These are phyloP conservation scores for Zygothrica quintamaculata DNA, from an alignment of 2,888 invertebrate genomes.

Conservation along the genomic window DNA sequence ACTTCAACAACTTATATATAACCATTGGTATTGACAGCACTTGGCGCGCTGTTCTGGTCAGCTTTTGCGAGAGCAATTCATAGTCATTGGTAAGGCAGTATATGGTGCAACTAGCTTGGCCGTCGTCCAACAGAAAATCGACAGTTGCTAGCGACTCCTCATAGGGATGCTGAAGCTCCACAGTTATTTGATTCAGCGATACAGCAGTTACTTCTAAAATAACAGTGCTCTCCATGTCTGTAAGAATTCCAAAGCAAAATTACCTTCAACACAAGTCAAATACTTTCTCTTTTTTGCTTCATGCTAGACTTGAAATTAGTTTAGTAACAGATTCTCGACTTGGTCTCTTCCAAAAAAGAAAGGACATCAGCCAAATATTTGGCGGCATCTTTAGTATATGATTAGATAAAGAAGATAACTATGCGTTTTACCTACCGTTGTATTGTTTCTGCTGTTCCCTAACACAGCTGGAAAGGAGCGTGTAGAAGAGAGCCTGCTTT, in stretches of 20 bases:
- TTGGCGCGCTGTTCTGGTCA: conserved; percentile 90
- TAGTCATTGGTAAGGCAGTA: conserved; percentile 87
- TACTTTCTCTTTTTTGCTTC: too few relatives aligned
- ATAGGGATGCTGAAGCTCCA: conserved; percentile 95
- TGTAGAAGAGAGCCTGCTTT: conserved; percentile 96
- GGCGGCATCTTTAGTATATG: too few relatives aligned
- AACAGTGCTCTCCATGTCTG: conserved; percentile 85
- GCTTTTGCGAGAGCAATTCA: conserved; percentile 83
- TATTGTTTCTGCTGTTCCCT: conserved; percentile 90
- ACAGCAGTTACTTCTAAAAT: conserved; percentile 96
- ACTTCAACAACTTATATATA: conserved; percentile 93
- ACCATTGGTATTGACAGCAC: conserved; percentile 97
- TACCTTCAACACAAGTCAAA: too few relatives aligned
- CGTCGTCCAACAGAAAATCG: conserved; percentile 93
- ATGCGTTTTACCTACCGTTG: conserved; percentile 85
- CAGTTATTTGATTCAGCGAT: conserved; percentile 94
- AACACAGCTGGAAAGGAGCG: conserved; percentile 94
- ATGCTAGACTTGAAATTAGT: too few relatives aligned
- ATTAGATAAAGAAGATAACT: not conserved
- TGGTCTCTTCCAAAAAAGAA: too few relatives aligned
- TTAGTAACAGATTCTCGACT: too few relatives aligned
- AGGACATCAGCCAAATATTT: too few relatives aligned
- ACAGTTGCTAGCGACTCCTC: conserved; percentile 97
- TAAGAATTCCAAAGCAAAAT: not conserved
- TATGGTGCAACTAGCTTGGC: conserved; percentile 91